Evolutionary conservation across 2,113 vertebrate species (phyloP).

Genomic region (Cyphomyrus plagiostoma): DNA sequence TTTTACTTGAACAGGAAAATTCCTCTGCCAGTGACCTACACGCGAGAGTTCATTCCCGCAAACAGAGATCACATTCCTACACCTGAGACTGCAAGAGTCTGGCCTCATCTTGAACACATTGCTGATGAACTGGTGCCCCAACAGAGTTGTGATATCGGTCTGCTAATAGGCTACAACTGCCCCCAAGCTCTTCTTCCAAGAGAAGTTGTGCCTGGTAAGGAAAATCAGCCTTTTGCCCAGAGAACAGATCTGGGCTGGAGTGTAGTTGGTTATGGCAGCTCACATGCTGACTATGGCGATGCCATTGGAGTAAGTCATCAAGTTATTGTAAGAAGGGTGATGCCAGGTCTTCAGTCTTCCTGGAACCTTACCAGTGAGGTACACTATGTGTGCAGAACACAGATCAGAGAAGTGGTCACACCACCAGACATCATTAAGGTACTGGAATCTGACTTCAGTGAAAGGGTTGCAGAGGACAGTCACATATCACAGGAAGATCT

Average conservation of each 20-base stretch:
- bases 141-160: constrained; percentile 13
- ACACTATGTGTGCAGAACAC: constrained; percentile 18
- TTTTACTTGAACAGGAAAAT: constrained; percentile 26
- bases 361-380: constrained; percentile 12
- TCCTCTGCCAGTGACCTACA: constrained; percentile 15
- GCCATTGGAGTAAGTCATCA: constrained; percentile 21
- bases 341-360: constrained; percentile 12
- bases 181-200: constrained; percentile 23
- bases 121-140: constrained; percentile 25
- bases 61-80: constrained; percentile 32
- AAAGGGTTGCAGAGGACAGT: constrained; percentile 12
- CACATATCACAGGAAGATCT: constrained; percentile 24
- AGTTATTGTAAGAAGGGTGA: constrained; percentile 18
- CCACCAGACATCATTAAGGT: constrained; percentile 16
- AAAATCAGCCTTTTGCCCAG: constrained; percentile 12
- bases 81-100: constrained; percentile 20
- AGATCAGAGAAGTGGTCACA: constrained; percentile 14
- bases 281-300: constrained; percentile 19
- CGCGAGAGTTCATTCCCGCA: constrained; percentile 30
- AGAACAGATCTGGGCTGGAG: constrained; percentile 27
- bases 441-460: constrained; percentile 23
- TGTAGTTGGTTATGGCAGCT: constrained; percentile 18
- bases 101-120: constrained; percentile 30
- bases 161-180: constrained; percentile 34
- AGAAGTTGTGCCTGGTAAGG: constrained; percentile 19